phyloP scores from a whole-genome alignment of 2,797 vertebrate genomes.

The Halcyon smyrnensis region DNA sequence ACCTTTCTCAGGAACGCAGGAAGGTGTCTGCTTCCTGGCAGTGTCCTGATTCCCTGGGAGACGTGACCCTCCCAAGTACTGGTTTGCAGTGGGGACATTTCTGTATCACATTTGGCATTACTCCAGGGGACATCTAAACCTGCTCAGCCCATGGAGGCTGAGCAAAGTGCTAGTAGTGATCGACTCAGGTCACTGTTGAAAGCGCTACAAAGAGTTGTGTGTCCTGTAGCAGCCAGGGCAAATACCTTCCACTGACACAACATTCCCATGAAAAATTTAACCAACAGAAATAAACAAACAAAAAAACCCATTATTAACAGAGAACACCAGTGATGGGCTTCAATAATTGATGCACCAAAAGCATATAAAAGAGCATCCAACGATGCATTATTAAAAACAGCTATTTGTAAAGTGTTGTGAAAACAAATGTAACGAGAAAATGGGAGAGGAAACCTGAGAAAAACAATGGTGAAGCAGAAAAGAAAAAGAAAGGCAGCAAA shows the following conservation, averaged over 20 bases:
- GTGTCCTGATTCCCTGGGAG: not conserved
- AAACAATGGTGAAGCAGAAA: not conserved
- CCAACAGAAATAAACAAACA: constrained; percentile 14
- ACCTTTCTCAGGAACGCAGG: not conserved
- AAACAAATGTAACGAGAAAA: constrained; percentile 30
- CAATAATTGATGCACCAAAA: constrained; percentile 69
- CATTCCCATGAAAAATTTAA: not conserved
- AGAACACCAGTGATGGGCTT: constrained; percentile 2
- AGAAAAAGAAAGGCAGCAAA: not conserved
- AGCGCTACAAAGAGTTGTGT: rapidly evolving
- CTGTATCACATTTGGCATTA: not conserved
- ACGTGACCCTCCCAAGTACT: not conserved
- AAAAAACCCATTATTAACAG: constrained; percentile 3
- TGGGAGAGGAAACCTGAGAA: not conserved
- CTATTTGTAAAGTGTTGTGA: constrained; percentile 61
- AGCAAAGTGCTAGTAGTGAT: not conserved
- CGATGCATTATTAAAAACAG: constrained; percentile 64
- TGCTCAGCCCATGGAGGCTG: not conserved
- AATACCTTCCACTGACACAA: not conserved
- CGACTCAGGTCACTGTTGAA: not conserved
- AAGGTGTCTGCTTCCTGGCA: not conserved
- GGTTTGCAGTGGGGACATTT: not conserved
- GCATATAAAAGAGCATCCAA: constrained; percentile 8
- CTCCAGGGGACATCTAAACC: not conserved
- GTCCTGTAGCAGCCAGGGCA: not conserved